Percentiles rank a stretch among this genome's conserved stretches.
These are phyloP conservation scores for Rhynchonycteris naso DNA, from an alignment of 2,797 vertebrate genomes.

Conservation along the genomic window DNA sequence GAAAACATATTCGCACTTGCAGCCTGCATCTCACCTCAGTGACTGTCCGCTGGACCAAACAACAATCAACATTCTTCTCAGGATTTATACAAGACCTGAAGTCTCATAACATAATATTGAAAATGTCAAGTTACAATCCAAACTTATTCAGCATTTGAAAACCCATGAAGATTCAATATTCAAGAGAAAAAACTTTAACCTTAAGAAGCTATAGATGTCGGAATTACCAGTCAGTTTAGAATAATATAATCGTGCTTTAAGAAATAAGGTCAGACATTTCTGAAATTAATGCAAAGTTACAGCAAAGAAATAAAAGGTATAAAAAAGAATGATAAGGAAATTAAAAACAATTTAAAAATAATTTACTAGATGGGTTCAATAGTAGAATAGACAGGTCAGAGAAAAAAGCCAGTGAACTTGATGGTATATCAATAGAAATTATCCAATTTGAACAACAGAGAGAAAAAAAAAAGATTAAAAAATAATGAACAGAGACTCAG, in stretches of 20 bases:
- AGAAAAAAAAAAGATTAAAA: not conserved
- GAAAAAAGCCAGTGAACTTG: not conserved
- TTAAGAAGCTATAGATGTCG: not conserved
- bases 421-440: not conserved
- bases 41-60: not conserved
- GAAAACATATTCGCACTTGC: not conserved
- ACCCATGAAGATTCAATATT: not conserved
- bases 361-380: not conserved
- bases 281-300: not conserved
- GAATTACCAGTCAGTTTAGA: not conserved
- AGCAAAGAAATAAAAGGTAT: constrained; percentile 2
- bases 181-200: not conserved
- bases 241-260: not conserved
- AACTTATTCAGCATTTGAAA: not conserved
- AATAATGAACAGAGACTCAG: not conserved
- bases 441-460: not conserved
- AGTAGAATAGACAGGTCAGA: not conserved
- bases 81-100: not conserved
- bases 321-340: constrained; percentile 1
- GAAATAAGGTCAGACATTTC: not conserved
- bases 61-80: not conserved
- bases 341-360: not conserved
- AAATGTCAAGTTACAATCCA: not conserved
- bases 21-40: not conserved
- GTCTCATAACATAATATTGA: not conserved